Base-by-base conservation (phyloP, 1,140 invertebrate species). In the Kradibia gibbosae region DNA sequence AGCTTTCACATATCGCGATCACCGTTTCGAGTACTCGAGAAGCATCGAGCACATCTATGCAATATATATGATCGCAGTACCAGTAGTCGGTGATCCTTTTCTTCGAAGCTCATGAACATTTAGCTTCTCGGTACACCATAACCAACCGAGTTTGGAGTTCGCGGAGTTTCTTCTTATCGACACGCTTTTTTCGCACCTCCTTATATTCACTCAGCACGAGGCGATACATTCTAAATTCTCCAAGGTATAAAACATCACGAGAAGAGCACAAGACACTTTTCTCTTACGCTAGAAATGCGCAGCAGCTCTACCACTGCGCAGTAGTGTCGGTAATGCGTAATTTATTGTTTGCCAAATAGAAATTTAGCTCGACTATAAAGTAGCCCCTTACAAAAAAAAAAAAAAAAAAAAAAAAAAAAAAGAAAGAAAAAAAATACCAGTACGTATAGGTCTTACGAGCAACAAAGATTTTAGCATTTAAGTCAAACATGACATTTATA, bases 81-180 rank as follows among this genome's bases (percentile, higher is more conserved):
- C 28, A 42, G 62, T 67, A 39, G 20, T 67, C 22, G 62, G 39
- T 20, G 62, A n/a, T 39, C 34, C 60, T 67, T 67, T 80, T 74
- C 78, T 28, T 22, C 71, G 71, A 74, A 80, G 80, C 87, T 88
- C 87, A 87, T 88, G 86, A 87, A 88, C 83, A 87, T 88, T 88
- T 87, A 88, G 83, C 78, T 87, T 86, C 78, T 72, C 81, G 81
- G 78, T 85, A 84, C 77, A 82, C 71, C 79, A 57, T 65, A 48
- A 11, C 50, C 1, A 28, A 36, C 53, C 78, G 71, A 62, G 39
- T 73, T 80, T 34, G 25, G 70, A 73, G 4, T 36, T 0, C 36
- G 48, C 50, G 31, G 1, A 39, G 50, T 55, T 72, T 48, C n/a
- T 34, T 60, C 48, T 34, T 57, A 48, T 72, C 39, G 70, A 36